Conservation (phyloP, 2,113 vertebrate species). For the Ranitomeya variabilis region DNA sequence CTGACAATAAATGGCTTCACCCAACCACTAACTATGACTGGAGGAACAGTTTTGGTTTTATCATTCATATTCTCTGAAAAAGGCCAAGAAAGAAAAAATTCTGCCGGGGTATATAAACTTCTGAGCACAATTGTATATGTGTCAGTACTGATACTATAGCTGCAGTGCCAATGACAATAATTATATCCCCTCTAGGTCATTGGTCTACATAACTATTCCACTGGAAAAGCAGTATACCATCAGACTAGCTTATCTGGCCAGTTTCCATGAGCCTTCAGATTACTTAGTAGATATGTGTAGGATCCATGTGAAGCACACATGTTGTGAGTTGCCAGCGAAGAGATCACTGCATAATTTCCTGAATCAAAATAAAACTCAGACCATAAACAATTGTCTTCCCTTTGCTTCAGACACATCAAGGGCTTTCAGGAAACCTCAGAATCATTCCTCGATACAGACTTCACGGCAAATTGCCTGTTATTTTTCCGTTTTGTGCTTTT, state of each 20-base stretch:
- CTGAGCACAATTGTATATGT: too few relatives aligned
- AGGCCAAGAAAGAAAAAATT: too few relatives aligned
- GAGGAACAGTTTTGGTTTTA: too few relatives aligned
- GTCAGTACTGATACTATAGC: too few relatives aligned
- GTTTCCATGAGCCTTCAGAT: conserved; percentile 2
- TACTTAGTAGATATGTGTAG: neutral
- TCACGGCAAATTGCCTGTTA: conserved; percentile 26
- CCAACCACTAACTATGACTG: too few relatives aligned
- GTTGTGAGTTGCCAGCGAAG: conserved; percentile 15
- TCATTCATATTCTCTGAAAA: too few relatives aligned
- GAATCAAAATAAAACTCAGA: conserved; percentile 39
- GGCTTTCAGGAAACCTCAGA: conserved; percentile 29
- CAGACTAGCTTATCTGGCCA: neutral
- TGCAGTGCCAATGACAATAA: too few relatives aligned
- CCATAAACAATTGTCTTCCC: conserved; percentile 41
- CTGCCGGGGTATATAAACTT: too few relatives aligned
- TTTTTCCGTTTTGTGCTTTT: conserved; percentile 26
- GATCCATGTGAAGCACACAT: conserved; percentile 29
- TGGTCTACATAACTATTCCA: neutral
- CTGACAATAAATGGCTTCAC: too few relatives aligned
- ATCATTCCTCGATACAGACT: conserved; percentile 14
- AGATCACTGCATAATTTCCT: conserved; percentile 42
- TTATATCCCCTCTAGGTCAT: too few relatives aligned
- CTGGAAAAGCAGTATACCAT: neutral
- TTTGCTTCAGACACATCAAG: conserved; percentile 20